phyloP scores from a whole-genome alignment of 1,140 invertebrate species.

The Neoseiulus cucumeris region DNA sequence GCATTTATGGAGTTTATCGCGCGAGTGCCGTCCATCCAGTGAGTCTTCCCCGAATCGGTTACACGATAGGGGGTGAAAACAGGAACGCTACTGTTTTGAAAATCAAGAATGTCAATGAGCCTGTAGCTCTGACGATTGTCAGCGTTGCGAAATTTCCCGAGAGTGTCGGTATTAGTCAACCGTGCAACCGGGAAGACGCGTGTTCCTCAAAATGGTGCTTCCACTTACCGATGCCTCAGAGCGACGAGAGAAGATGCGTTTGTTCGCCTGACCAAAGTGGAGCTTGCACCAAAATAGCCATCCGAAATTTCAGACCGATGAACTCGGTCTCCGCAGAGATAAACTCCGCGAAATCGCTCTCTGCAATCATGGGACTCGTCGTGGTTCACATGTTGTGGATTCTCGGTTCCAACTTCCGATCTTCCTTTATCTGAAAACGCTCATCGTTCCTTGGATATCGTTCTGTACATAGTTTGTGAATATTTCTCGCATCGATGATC shows the following conservation, averaged over 20 bases:
- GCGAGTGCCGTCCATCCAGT: not conserved
- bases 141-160: not conserved
- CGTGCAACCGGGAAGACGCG: not conserved
- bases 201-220: not conserved
- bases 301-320: not conserved
- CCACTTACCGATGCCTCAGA: not conserved
- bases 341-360: too few relatives aligned
- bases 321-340: not conserved
- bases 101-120: not conserved
- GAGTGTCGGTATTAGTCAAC: not conserved
- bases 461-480: too few relatives aligned
- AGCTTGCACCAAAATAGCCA: not conserved
- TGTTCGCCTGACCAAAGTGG: not conserved
- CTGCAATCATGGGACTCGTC: too few relatives aligned
- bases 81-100: not conserved
- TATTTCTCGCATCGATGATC: too few relatives aligned
- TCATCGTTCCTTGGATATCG: too few relatives aligned
- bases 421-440: too few relatives aligned
- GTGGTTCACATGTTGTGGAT: too few relatives aligned
- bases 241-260: not conserved
- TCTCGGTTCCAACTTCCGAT: too few relatives aligned
- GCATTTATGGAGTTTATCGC: not conserved
- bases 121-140: not conserved
- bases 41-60: not conserved
- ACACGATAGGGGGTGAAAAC: not conserved